These are phyloP conservation scores for Danio kyathit DNA, from an alignment of 2,797 vertebrate species.

Conservation along the genomic window DNA sequence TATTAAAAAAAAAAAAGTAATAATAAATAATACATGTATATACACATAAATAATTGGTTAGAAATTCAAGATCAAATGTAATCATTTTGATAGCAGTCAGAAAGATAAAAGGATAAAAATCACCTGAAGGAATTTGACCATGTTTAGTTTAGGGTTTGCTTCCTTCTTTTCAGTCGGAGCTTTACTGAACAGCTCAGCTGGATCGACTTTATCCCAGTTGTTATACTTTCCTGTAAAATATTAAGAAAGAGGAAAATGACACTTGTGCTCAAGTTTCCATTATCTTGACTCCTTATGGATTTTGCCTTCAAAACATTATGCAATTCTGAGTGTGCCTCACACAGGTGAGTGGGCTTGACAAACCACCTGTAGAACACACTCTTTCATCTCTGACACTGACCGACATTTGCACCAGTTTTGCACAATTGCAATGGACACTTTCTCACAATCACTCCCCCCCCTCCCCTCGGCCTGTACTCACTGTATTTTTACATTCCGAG, in stretches of 20 bases:
- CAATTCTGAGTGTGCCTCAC: no score
- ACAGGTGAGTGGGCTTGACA: no score
- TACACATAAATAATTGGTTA: no score
- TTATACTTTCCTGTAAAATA: slow-evolving; percentile 90
- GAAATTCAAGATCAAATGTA: no score
- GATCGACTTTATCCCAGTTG: slow-evolving; percentile 98
- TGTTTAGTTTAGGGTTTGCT: slow-evolving; percentile 94
- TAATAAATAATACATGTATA: no score
- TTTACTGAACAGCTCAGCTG: slow-evolving; percentile 96
- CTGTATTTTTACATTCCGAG: no score
- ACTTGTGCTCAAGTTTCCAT: neutral
- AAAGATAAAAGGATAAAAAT: neutral
- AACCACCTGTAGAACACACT: neutral
- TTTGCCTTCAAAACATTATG: no score
- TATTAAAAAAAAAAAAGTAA: no score
- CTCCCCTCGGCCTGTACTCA: no score
- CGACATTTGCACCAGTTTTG: no score
- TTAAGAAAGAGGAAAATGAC: neutral
- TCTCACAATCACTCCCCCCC: no score
- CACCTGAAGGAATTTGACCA: slow-evolving; percentile 98
- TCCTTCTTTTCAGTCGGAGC: slow-evolving; percentile 99
- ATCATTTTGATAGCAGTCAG: neutral
- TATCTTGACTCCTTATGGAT: neutral
- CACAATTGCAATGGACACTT: no score
- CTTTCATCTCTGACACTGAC: neutral